A percentile compares a stretch with the other conserved stretches of the same genome.
Evolutionary conservation across 1,140 invertebrate genomes (phyloP).

Genomic region (Stegodyphus dumicola): DNA sequence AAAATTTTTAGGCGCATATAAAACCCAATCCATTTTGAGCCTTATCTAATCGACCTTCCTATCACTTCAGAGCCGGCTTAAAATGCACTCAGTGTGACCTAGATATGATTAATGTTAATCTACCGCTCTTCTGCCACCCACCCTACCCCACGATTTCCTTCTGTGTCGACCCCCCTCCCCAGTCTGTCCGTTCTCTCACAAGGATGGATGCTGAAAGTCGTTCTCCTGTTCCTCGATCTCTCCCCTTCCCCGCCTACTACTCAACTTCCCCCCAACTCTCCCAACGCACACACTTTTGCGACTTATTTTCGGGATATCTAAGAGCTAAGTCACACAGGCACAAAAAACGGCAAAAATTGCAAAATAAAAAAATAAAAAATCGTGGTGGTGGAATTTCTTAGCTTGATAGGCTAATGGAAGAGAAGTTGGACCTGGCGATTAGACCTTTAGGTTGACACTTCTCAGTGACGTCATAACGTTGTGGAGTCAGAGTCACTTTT

Average conservation of each 20-base stretch:
- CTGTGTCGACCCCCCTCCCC: background rate
- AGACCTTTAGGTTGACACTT: conserved; percentile 52
- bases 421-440: conserved; percentile 48
- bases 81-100: conserved; percentile 58
- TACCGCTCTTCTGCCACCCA: conserved; percentile 17
- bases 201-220: conserved; percentile 4
- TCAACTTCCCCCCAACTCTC: background rate
- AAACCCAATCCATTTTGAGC: conserved; percentile 57
- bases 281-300: conserved; percentile 1
- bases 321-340: conserved; percentile 34
- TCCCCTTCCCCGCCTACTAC: background rate
- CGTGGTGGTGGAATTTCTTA: conserved; percentile 27
- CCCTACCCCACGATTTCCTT: background rate
- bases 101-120: conserved; percentile 63
- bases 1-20: conserved; percentile 59
- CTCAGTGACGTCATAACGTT: conserved; percentile 41
- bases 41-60: conserved; percentile 55
- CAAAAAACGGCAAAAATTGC: conserved; percentile 15
- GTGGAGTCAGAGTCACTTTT: conserved; percentile 37
- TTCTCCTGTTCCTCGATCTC: background rate
- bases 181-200: too few relatives aligned
- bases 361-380: conserved; percentile 18
- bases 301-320: conserved; percentile 49
- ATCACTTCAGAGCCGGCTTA: conserved; percentile 54
- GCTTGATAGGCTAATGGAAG: conserved; percentile 54